Evolutionary conservation across 1,140 invertebrate genomes (phyloP), one percentile per base, ranked within the genome.

Genomic region (Argopecten irradians): DNA sequence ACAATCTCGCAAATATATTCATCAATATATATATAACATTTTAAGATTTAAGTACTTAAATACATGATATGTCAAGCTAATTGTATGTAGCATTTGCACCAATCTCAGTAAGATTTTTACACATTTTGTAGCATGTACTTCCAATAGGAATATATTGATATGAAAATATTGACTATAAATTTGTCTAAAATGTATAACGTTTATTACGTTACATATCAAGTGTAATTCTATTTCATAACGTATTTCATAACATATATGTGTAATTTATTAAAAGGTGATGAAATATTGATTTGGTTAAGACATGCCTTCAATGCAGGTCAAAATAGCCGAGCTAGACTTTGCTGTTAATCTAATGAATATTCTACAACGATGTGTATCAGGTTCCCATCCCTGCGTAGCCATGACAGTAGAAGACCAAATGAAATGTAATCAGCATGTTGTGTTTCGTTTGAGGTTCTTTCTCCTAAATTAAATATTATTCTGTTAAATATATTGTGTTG

Each of bases 311-410:
- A 28, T 16, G 22, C 2, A 71, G 55, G 55, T 71, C 11, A 28
- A 71, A n/a, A 28, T 0, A n/a, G 5, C 55, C n/a, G 22, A 28
- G 1, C n/a, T 7, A 71, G 14, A 71, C 55, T 71, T 28, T 71
- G 55, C 55, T 71, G 55, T 71, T 28, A 28, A 71, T 28, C 55
- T 71, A 71, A 71, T 71, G 55, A 71, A 71, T 71, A 71, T 71
- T 71, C 22, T 71, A 71, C 55, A 71, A 71, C 28, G 55, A 71
- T 71, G 8, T 71, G 55, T 71, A 71, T 71, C 55, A 16, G 22
- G 55, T 28, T 71, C 16, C 9, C 19, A 46, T 71, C 8, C 16
- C 55, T 71, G 14, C 55, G 55, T 71, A 5, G 55, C n/a, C n/a
- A 5, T n/a, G 16, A 28, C 55, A 71, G n/a, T 71, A 28, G 5